These are phyloP conservation scores for Phrynocephalus forsythii DNA, from an alignment of 2,797 vertebrate genomes.

Conservation along the genomic window DNA sequence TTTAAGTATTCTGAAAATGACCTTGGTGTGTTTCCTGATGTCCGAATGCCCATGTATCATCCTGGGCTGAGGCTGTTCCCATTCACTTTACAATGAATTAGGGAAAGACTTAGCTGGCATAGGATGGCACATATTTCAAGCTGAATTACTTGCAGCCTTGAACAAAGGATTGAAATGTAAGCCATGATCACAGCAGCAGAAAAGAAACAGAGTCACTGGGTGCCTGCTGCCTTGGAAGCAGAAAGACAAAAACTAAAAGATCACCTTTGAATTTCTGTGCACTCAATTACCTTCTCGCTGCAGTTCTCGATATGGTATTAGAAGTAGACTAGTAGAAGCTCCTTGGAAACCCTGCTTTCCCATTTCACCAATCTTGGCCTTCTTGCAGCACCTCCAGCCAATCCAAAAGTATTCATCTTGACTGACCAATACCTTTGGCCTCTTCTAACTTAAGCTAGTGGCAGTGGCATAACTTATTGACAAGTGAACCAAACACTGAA, in stretches of 20 bases:
- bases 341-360: neutral
- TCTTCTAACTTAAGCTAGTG: neutral
- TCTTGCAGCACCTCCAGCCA: neutral
- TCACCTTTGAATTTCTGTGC: neutral
- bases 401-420: neutral
- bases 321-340: neutral
- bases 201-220: neutral
- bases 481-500: constrained; percentile 6
- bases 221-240: neutral
- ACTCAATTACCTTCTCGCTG: neutral
- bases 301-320: constrained; percentile 5
- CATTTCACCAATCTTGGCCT: neutral
- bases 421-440: neutral
- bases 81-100: too few species aligned
- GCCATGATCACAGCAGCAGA: neutral
- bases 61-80: too few species aligned
- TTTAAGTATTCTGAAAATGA: too few species aligned
- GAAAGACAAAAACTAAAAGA: neutral
- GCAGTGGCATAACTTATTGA: neutral
- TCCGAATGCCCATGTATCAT: too few species aligned
- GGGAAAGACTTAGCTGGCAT: too few species aligned
- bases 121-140: too few species aligned
- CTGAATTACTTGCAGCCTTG: neutral
- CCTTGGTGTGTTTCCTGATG: too few species aligned
- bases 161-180: neutral